phyloP scores from a whole-genome alignment of 2,113 vertebrate species.

The Channa maculata region DNA sequence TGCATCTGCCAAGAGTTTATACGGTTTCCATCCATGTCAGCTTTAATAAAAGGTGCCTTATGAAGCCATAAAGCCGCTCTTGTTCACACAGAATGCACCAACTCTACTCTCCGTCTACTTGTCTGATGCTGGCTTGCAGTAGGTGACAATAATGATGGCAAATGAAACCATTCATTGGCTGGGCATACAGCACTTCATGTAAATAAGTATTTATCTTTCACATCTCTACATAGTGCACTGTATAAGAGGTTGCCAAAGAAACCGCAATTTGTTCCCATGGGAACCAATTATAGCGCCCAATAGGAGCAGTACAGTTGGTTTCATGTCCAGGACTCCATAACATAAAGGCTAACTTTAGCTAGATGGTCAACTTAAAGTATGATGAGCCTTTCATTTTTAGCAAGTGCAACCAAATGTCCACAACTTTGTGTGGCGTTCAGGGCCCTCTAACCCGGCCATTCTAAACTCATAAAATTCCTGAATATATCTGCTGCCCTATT shows the following conservation, averaged over 20 bases:
- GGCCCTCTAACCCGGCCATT: no score
- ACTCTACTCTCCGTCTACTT: neutral
- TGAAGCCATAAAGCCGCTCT: neutral
- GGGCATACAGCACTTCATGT: constrained; percentile 3
- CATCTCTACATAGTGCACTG: neutral
- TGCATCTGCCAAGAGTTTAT: constrained; percentile 58
- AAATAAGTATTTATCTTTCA: constrained; percentile 12
- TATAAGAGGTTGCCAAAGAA: constrained; percentile 23
- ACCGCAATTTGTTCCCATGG: constrained; percentile 11
- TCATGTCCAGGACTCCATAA: no score
- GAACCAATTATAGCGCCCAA: constrained; percentile 38
- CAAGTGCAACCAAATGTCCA: no score
- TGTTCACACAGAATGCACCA: neutral
- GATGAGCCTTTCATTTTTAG: no score
- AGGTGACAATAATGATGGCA: neutral
- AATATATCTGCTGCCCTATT: no score
- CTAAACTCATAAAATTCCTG: no score
- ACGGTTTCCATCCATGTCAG: neutral
- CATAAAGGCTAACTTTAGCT: no score
- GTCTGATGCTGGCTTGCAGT: neutral
- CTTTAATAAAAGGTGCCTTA: neutral
- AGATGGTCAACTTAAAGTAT: no score
- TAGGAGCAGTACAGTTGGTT: neutral
- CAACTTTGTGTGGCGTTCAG: no score
- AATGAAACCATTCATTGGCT: constrained; percentile 10